phyloP scores from a whole-genome alignment of 2,113 vertebrate genomes.

The Toxotes chatareus region DNA sequence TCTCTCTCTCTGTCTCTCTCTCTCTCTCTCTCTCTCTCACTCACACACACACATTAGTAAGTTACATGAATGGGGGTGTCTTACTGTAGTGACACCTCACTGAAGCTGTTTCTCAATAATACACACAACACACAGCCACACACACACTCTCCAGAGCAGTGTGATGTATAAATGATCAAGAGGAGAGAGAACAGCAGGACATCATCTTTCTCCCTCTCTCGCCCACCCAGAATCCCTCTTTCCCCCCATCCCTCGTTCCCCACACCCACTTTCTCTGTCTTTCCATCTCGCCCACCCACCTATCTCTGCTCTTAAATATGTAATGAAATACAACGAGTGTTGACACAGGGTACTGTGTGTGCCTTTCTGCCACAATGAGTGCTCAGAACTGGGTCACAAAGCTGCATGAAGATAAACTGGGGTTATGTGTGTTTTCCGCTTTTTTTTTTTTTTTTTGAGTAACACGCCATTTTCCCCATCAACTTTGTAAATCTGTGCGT shows the following conservation, averaged over 20 bases:
- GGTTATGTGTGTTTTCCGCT: constrained; percentile 31
- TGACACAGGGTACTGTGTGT: constrained; percentile 67
- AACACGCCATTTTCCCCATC: constrained; percentile 36
- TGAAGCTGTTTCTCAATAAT: constrained; percentile 55
- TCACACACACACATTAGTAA: constrained; percentile 39
- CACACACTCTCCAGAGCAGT: constrained; percentile 34
- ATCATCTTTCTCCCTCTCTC: constrained; percentile 57
- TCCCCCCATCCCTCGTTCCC: constrained; percentile 8
- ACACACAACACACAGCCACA: constrained; percentile 17
- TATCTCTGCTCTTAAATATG: constrained; percentile 70
- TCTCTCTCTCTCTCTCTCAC: background rate
- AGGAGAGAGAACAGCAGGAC: constrained; percentile 67
- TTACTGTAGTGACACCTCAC: constrained; percentile 64
- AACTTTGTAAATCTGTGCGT: constrained; percentile 32
- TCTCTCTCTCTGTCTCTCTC: constrained; percentile 12
- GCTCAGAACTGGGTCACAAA: constrained; percentile 71
- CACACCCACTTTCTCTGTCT: background rate
- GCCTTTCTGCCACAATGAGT: constrained; percentile 43
- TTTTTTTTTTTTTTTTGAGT: constrained; percentile 8
- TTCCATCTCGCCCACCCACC: constrained; percentile 43
- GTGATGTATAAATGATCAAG: constrained; percentile 82
- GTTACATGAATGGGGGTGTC: constrained; percentile 50
- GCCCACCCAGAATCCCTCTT: constrained; percentile 49
- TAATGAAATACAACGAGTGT: constrained; percentile 70
- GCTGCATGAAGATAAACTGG: constrained; percentile 52